Evolutionary conservation across 2,888 invertebrate genomes (phyloP).

Genomic region (Machimus rusticus): DNA sequence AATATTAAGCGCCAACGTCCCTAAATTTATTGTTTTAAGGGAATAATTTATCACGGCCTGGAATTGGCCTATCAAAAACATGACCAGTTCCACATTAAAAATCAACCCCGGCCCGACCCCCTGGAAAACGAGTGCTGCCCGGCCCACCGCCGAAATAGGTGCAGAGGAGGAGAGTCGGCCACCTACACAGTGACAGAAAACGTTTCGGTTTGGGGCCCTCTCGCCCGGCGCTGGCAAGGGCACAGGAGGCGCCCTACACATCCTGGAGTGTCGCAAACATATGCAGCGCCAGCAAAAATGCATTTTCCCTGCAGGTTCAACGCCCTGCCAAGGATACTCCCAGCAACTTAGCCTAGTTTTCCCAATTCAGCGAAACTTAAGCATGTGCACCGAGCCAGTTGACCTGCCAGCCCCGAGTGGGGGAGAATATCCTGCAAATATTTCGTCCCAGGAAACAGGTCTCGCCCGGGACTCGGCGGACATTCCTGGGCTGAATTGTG

Average conservation of each 20-base stretch:
- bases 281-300: conserved; percentile 13
- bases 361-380: conserved; percentile 20
- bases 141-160: neutral
- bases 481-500: neutral
- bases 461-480: neutral
- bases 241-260: neutral
- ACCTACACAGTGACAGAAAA: neutral
- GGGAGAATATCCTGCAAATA: neutral
- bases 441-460: neutral
- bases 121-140: neutral
- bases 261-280: neutral
- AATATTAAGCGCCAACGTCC: neutral
- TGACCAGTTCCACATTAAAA: neutral
- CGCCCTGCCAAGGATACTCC: conserved; percentile 29
- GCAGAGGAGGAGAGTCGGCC: neutral
- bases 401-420: conserved; percentile 8
- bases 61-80: conserved; percentile 18
- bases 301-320: conserved; percentile 9
- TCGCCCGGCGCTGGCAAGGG: neutral
- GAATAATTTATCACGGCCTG: neutral
- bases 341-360: conserved; percentile 37
- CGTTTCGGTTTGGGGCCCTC: neutral
- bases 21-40: neutral
- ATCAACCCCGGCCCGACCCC: neutral
- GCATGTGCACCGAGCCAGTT: conserved; percentile 3